phyloP scores from a whole-genome alignment of 1,140 invertebrate species.

The Sinella curviseta region DNA sequence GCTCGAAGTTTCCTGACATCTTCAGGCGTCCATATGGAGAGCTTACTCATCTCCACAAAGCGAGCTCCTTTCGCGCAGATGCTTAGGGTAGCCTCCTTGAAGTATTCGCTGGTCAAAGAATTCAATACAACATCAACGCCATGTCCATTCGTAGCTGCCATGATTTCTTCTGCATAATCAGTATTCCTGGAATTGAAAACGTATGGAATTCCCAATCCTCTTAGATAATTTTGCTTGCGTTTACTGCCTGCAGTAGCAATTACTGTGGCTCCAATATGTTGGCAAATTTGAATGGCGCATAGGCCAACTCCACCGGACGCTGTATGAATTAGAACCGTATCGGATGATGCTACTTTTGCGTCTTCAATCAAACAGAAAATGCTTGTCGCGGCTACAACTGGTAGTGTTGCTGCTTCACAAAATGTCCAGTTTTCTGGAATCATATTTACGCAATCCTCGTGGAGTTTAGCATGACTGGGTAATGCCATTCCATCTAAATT shows the following conservation, averaged over 20 bases:
- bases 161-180: not conserved
- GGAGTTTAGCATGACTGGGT: not conserved
- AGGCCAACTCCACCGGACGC: not conserved
- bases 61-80: not conserved
- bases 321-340: conserved; percentile 1
- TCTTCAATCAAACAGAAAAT: not conserved
- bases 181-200: conserved; percentile 8
- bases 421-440: not conserved
- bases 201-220: not conserved
- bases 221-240: not conserved
- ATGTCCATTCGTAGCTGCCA: not conserved
- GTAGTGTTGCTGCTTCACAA: not conserved
- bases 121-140: not conserved
- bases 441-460: not conserved
- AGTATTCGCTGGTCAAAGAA: not conserved
- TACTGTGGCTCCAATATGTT: not conserved
- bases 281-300: not conserved
- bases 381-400: not conserved
- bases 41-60: not conserved
- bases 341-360: not conserved
- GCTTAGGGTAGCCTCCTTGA: not conserved
- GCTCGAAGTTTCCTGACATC: not conserved
- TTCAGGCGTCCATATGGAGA: not conserved
- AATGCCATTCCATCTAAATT: not conserved
- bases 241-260: not conserved